Conservation (phyloP, 2,113 vertebrate genomes). For the Cryptotis parvus region DNA sequence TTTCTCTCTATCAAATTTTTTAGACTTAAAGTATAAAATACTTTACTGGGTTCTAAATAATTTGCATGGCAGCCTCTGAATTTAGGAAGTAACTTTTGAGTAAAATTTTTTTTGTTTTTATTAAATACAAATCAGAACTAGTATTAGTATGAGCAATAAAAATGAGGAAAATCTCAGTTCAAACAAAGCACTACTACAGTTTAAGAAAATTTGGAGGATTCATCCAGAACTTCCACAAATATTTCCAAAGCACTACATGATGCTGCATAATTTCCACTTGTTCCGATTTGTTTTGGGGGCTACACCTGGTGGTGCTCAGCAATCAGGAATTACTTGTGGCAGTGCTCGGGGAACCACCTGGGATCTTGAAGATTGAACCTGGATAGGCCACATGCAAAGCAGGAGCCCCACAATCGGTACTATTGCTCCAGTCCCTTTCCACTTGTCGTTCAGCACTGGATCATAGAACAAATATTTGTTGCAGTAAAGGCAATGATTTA, state of each 20-base stretch:
- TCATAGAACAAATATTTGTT: conserved; percentile 40
- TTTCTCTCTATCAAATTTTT: conserved; percentile 58
- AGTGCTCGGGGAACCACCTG: no score
- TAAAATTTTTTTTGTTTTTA: conserved; percentile 33
- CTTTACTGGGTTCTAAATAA: conserved; percentile 43
- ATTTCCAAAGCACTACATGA: conserved; percentile 29
- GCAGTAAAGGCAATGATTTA: not conserved
- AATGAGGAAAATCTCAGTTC: conserved; percentile 11
- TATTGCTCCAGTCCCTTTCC: no score
- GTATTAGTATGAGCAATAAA: conserved; percentile 10
- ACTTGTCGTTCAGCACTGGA: conserved; percentile 27
- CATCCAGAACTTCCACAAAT: conserved; percentile 38
- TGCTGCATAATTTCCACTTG: not conserved
- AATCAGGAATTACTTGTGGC: no score
- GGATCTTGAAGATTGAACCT: no score
- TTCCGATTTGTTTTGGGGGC: no score
- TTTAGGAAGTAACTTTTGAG: conserved; percentile 56
- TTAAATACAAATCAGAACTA: conserved; percentile 37
- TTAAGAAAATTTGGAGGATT: conserved; percentile 35
- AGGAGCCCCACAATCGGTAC: no score
- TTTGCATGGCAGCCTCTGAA: conserved; percentile 65
- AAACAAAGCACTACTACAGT: not conserved
- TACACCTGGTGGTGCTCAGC: no score
- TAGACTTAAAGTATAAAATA: not conserved
- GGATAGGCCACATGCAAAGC: no score